Conservation (phyloP, 2,888 invertebrate species). For the Fabriciana adippe region DNA sequence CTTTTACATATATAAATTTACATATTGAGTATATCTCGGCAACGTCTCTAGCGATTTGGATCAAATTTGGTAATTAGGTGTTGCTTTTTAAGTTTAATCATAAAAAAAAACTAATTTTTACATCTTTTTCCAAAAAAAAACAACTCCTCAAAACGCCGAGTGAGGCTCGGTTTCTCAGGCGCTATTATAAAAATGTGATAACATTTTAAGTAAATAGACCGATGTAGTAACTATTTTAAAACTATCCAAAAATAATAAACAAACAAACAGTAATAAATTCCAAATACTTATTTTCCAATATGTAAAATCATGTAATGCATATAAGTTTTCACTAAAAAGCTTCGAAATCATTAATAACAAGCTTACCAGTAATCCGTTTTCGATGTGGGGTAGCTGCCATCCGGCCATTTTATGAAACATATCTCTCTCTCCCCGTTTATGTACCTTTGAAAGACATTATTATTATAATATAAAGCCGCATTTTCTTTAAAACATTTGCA, state of each 20-base stretch:
- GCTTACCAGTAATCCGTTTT: slow-evolving; percentile 84
- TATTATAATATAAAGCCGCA: slow-evolving; percentile 11
- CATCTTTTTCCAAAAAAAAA: too few relatives aligned
- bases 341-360: slow-evolving; percentile 8
- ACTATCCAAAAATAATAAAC: background rate
- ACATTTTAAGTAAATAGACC: too few relatives aligned
- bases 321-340: background rate
- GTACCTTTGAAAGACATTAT: slow-evolving; percentile 54
- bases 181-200: too few relatives aligned
- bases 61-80: too few relatives aligned
- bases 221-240: too few relatives aligned
- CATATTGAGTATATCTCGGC: too few relatives aligned
- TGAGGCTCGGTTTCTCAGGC: too few relatives aligned
- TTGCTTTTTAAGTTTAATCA: too few relatives aligned
- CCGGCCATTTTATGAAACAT: slow-evolving; percentile 85
- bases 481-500: slow-evolving; percentile 7
- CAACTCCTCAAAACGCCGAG: too few relatives aligned
- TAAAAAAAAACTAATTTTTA: too few relatives aligned
- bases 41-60: too few relatives aligned
- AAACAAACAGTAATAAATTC: background rate
- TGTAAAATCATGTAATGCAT: background rate
- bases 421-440: slow-evolving; percentile 79
- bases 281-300: background rate
- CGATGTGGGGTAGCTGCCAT: slow-evolving; percentile 82
- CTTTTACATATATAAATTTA: too few relatives aligned